These are phyloP conservation scores for Eurytoma californica DNA, from an alignment of 2,888 invertebrate species.

Conservation along the genomic window DNA sequence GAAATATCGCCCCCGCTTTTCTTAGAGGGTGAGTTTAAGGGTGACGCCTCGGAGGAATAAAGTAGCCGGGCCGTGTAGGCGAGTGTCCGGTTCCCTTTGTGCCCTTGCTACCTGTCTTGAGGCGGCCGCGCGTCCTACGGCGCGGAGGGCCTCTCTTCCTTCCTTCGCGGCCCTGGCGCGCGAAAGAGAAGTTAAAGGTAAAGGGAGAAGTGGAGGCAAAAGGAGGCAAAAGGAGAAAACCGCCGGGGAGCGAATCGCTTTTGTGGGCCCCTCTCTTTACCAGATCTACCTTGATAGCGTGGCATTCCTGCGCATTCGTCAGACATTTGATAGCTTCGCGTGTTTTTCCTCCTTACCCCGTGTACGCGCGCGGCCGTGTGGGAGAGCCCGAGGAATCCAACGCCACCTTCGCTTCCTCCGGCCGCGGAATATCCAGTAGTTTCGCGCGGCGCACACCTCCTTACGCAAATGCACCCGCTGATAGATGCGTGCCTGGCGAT, in stretches of 20 bases:
- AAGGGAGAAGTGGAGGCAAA: conserved; percentile 55
- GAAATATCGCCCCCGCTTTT: conserved; percentile 4
- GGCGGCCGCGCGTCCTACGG: conserved; percentile 64
- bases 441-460: neutral
- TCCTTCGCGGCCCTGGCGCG: conserved; percentile 23
- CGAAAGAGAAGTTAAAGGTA: conserved; percentile 46
- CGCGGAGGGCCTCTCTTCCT: conserved; percentile 39
- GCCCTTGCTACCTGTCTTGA: conserved; percentile 73
- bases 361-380: conserved; percentile 13
- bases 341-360: conserved; percentile 34
- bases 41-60: conserved; percentile 14
- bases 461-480: conserved; percentile 39
- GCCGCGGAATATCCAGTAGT: neutral
- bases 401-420: neutral
- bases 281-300: conserved; percentile 72
- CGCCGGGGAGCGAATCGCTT: conserved; percentile 41
- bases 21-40: conserved; percentile 8
- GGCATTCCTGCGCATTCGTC: conserved; percentile 73
- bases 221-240: conserved; percentile 55
- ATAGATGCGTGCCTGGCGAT: conserved; percentile 38
- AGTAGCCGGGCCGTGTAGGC: conserved; percentile 46
- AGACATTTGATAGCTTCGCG: conserved; percentile 74
- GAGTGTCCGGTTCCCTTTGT: conserved; percentile 74
- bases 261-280: conserved; percentile 18
- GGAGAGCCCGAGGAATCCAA: conserved; percentile 17